These are phyloP conservation scores for Lasioglossum vierecki DNA, from an alignment of 2,888 invertebrate genomes.

Conservation along the genomic window DNA sequence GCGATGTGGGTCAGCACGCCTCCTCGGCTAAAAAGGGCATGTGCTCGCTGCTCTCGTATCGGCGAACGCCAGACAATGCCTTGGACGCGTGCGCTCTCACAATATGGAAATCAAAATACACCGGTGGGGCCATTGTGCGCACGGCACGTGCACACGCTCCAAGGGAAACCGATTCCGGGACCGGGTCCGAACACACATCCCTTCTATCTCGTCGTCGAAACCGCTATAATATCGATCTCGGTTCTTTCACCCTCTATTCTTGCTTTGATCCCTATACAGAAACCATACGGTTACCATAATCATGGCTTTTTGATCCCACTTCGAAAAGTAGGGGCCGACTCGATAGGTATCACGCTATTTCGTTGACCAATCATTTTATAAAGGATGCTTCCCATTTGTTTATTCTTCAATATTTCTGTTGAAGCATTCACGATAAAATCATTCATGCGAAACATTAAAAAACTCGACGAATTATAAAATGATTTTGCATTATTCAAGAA, in stretches of 20 bases:
- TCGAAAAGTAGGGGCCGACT: neutral
- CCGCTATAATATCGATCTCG: neutral
- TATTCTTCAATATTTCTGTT: neutral
- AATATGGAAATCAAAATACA: constrained; percentile 16
- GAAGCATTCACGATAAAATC: too few relatives aligned
- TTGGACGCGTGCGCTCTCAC: constrained; percentile 10
- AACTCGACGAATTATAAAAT: neutral
- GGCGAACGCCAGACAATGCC: constrained; percentile 25
- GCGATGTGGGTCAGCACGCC: constrained; percentile 39
- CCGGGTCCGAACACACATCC: neutral
- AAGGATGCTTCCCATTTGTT: neutral
- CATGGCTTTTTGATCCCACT: neutral
- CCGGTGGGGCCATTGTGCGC: constrained; percentile 23
- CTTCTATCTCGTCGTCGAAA: neutral
- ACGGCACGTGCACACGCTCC: constrained; percentile 10
- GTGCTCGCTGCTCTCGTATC: constrained; percentile 20
- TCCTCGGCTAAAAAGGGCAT: constrained; percentile 37
- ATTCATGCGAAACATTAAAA: too few relatives aligned
- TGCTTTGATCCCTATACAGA: neutral
- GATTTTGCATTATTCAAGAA: neutral
- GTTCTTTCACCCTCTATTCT: neutral
- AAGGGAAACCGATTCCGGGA: neutral
- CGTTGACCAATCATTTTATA: too few relatives aligned
- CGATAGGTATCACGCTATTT: neutral
- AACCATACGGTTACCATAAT: neutral